A percentile compares a stretch with the other conserved stretches of the same genome.
phyloP scores from a whole-genome alignment of 2,113 vertebrate genomes.

The Rostratula benghalensis region DNA sequence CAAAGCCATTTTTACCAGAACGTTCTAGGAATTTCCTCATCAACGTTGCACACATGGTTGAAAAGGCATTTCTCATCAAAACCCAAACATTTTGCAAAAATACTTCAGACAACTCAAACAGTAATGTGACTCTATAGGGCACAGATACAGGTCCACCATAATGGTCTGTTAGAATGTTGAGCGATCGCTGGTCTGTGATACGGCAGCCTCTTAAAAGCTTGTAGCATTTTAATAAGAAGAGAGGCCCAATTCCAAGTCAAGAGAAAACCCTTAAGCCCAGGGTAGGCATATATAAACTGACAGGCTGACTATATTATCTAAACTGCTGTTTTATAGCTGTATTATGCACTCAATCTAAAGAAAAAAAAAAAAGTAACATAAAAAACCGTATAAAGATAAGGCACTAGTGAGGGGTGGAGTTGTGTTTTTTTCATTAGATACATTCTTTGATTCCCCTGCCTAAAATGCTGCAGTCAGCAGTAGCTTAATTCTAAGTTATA shows the following conservation, averaged over 20 bases:
- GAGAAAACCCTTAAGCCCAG: slow-evolving; percentile 57
- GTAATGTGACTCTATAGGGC: not conserved
- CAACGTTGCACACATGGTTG: not conserved
- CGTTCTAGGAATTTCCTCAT: slow-evolving; percentile 10
- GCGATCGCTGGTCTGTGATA: slow-evolving; percentile 19
- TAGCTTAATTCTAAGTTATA: slow-evolving; percentile 78
- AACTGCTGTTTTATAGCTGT: slow-evolving; percentile 68
- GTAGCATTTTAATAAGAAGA: slow-evolving; percentile 59
- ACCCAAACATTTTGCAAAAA: slow-evolving; percentile 7
- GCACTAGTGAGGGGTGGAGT: slow-evolving; percentile 41
- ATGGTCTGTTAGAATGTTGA: slow-evolving; percentile 3
- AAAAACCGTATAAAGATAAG: slow-evolving; percentile 72
- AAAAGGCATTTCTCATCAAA: slow-evolving; percentile 31
- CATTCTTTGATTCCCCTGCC: slow-evolving; percentile 69
- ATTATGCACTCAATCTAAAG: slow-evolving; percentile 65
- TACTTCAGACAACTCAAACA: slow-evolving; percentile 18
- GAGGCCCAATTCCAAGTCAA: slow-evolving; percentile 49
- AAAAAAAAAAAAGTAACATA: slow-evolving; percentile 12
- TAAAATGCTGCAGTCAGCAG: slow-evolving; percentile 79
- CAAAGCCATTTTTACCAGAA: not conserved
- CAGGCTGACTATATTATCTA: slow-evolving; percentile 68
- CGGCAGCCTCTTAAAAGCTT: slow-evolving; percentile 25
- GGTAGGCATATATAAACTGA: slow-evolving; percentile 58
- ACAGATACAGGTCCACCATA: slow-evolving; percentile 7
- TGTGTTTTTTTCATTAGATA: slow-evolving; percentile 66